These are phyloP conservation scores for Ephialtes manifestator DNA, from an alignment of 2,888 invertebrate genomes.

Conservation along the genomic window DNA sequence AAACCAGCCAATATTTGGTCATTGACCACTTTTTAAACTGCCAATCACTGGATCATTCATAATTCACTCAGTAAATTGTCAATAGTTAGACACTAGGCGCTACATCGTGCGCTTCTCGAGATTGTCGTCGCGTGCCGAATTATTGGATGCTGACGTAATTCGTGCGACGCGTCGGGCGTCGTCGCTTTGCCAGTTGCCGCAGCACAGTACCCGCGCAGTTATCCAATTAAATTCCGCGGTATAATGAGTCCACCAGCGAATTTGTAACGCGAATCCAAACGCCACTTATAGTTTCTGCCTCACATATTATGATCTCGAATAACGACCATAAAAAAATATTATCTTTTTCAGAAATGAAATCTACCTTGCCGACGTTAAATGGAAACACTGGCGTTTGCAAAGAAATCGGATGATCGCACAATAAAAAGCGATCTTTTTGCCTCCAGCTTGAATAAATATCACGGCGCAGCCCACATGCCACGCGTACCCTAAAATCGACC, in stretches of 20 bases:
- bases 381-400: not conserved
- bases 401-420: slow-evolving; percentile 83
- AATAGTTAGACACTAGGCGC: slow-evolving; percentile 32
- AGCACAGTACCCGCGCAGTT: slow-evolving; percentile 79
- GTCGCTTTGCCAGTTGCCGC: slow-evolving; percentile 66
- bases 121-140: slow-evolving; percentile 85
- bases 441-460: slow-evolving; percentile 48
- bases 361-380: not conserved
- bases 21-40: slow-evolving; percentile 39
- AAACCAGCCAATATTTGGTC: slow-evolving; percentile 32
- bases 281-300: slow-evolving; percentile 49
- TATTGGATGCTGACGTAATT: slow-evolving; percentile 84
- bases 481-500: slow-evolving; percentile 45
- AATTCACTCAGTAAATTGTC: slow-evolving; percentile 41
- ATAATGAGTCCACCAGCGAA: slow-evolving; percentile 59
- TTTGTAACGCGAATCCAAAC: slow-evolving; percentile 76
- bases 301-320: not conserved
- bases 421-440: slow-evolving; percentile 79
- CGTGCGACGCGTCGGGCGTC: slow-evolving; percentile 60
- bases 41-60: slow-evolving; percentile 31
- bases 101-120: slow-evolving; percentile 69
- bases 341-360: not conserved
- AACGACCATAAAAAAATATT: slow-evolving; percentile 1
- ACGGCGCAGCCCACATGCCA: slow-evolving; percentile 68
- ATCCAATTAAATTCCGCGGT: slow-evolving; percentile 79